Base-by-base conservation (phyloP, 2,888 invertebrate genomes). In the Branchipolynoe longqiensis region DNA sequence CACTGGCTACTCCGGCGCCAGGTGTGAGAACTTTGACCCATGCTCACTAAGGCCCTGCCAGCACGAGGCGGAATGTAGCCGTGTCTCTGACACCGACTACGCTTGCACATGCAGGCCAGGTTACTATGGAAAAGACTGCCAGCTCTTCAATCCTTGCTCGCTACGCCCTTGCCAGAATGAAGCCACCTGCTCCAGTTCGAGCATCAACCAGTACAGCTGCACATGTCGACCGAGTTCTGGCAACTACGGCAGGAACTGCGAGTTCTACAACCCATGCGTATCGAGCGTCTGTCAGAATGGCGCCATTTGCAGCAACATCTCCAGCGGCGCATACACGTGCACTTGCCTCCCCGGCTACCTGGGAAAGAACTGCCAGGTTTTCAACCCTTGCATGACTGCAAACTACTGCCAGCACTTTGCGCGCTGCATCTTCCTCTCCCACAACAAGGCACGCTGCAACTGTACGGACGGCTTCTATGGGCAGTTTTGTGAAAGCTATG, bases 241-340 rank as follows among this genome's bases (percentile, higher is more conserved):
- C 14, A 92, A 88, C 86, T 86, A 85, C 25, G 92, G 92, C 0
- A 6, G 8, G 0, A 48, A 82, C n/a, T 98, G 98, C 85, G 73
- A 85, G 38, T 40, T 82, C 33, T 88, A 85, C 62, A 86, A 88
- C 59, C 87, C 88, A 14, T 88, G 88, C 82, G 40, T 86, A 4
- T 38, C 85, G 12, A 73, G 33, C 31, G 85, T 86, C 18, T 88
- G 88, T 41, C 40, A 74, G 8, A 85, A 88, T 62, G 83, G 73
- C 22, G 87, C 73, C 0, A 64, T n/a, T 8, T 88, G 88, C 59
- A 38, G 48, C 1, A 87, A 85, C 25, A 62, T 58, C 14, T 64
- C 84, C 48, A 28, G 73, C 31, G 84, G 85, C 22, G 48, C 62
- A 22, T 88, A 87, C 62, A 58, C 33, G 36, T 88, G 86, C 62